phyloP scores from a whole-genome alignment of 2,888 invertebrate genomes.

The Andrena bicolor region DNA sequence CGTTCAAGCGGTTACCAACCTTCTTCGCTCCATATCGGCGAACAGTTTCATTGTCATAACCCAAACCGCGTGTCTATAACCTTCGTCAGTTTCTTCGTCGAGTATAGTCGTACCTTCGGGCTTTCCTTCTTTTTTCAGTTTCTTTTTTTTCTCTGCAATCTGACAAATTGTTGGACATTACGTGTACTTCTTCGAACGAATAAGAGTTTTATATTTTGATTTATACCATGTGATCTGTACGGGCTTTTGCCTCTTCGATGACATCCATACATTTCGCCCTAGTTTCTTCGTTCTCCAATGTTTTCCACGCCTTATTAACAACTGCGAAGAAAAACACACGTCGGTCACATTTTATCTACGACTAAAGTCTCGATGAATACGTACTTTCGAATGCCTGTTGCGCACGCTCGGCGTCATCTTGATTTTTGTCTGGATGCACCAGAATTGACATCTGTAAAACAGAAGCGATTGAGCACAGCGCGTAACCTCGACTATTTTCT shows the following conservation, averaged over 20 bases:
- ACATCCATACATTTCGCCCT: constrained; percentile 97
- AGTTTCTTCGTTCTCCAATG: constrained; percentile 97
- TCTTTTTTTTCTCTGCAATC: constrained; percentile 97
- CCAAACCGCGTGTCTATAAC: constrained; percentile 96
- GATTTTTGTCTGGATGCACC: constrained; percentile 99
- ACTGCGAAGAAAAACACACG: constrained; percentile 85
- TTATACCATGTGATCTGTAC: constrained; percentile 95
- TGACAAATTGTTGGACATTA: constrained; percentile 81
- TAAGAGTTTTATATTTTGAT: not conserved
- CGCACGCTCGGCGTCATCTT: constrained; percentile 97
- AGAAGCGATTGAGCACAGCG: constrained; percentile 23
- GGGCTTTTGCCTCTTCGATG: constrained; percentile 97
- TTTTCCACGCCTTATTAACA: constrained; percentile 97
- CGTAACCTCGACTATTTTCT: not conserved
- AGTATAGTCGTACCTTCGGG: constrained; percentile 87
- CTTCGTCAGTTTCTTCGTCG: constrained; percentile 94
- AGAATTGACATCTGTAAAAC: constrained; percentile 93
- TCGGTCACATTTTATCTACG: constrained; percentile 1
- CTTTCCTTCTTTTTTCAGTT: constrained; percentile 96
- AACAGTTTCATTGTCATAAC: constrained; percentile 99
- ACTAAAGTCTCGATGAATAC: constrained; percentile 41
- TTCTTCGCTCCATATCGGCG: constrained; percentile 98
- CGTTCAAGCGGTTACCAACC: constrained; percentile 78
- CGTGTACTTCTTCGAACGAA: not conserved
- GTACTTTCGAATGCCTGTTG: constrained; percentile 95